phyloP scores from a whole-genome alignment of 2,888 invertebrate species.

The Apamea monoglypha region DNA sequence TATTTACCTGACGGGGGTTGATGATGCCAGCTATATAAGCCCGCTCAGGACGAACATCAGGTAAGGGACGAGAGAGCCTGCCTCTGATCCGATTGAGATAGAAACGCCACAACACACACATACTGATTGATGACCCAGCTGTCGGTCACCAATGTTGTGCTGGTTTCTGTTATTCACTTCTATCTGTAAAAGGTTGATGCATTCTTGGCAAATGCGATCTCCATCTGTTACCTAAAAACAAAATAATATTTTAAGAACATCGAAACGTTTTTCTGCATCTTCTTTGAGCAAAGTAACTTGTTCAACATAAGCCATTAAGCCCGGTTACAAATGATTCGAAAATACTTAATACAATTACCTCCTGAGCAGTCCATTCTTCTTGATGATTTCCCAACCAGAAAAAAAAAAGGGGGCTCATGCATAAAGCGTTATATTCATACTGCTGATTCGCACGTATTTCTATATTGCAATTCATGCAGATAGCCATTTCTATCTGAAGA shows the following conservation, averaged over 20 bases:
- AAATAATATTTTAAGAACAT: constrained; percentile 12
- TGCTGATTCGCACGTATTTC: constrained; percentile 5
- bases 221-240: not conserved
- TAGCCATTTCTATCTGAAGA: not conserved
- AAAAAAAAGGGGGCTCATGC: too few species aligned
- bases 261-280: not conserved
- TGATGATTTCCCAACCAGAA: too few species aligned
- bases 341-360: not conserved
- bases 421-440: constrained; percentile 5
- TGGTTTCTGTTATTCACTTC: not conserved
- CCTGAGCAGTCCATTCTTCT: not conserved
- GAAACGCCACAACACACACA: constrained; percentile 16
- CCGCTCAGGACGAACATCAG: constrained; percentile 6
- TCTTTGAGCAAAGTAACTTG: constrained; percentile 3
- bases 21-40: constrained; percentile 15
- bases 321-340: too few species aligned
- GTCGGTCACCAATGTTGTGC: not conserved
- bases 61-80: constrained; percentile 4
- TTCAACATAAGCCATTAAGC: not conserved
- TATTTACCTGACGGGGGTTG: constrained; percentile 1
- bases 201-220: constrained; percentile 25
- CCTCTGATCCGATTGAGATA: constrained; percentile 9
- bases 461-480: constrained; percentile 12
- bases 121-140: constrained; percentile 12
- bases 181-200: not conserved